Evolutionary conservation across 2,797 vertebrate genomes (phyloP), one percentile per base, ranked within the genome.

Genomic region (Otus scops): DNA sequence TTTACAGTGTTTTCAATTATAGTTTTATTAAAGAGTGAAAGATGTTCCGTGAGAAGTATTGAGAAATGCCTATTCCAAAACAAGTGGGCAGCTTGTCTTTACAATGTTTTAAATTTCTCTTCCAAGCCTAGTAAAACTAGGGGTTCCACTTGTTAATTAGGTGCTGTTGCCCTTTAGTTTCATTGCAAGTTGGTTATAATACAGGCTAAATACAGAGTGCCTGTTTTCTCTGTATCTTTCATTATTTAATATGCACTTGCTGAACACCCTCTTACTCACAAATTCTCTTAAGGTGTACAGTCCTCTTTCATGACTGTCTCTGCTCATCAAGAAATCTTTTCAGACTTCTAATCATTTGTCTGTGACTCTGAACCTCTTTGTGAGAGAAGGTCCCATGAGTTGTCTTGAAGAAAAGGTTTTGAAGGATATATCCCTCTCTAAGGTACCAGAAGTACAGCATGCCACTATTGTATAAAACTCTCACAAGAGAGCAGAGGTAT

Each of bases 1-100:
- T 95, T 79, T 67, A 73, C 12, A 30, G 77, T 91, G 89, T 68
- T 94, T 92, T 77, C 88, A 91, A 41, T 94, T 94, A 90, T 10
- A 30, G 38, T 76, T 90, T 90, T 88, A 93, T 93, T 93, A 65
- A 94, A 85, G 63, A 91, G 34, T 68, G 61, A 54, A 92, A 78
- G 79, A 51, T 65, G 19, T 91, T 71, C 63, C 84, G 56, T 82
- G 70, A 82, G 51, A 85, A 87, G 51, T 36, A 75, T 17, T 93
- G 79, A 91, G 69, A 92, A 85, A 54, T 47, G 88, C 13, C 83
- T 74, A 32, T 59, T 89, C 78, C 77, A 51, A 76, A 92, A 69
- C 1, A 6, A 87, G 51, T 39, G 48, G 68, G 70, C 85, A 88
- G 53, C 48, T 38, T 75, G 59, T 92, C 80, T 60, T 85, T 74